A percentile compares a stretch with the other conserved stretches of the same genome.
Evolutionary conservation across 2,797 vertebrate genomes (phyloP).

Genomic region (Urosaurus nigricauda): DNA sequence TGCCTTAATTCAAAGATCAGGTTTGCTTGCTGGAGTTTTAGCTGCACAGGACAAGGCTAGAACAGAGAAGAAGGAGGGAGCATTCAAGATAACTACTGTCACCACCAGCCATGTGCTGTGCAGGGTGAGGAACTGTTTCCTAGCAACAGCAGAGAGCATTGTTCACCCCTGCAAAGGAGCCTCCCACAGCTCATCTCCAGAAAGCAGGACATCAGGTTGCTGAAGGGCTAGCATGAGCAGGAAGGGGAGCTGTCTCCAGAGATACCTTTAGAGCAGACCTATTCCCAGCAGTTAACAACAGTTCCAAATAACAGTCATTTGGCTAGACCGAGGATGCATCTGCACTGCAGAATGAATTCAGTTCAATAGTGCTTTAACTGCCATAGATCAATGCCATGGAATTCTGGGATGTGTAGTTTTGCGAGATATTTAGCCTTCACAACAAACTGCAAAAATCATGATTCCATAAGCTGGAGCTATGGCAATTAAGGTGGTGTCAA

Average conservation of each 20-base stretch:
- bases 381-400: no score
- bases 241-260: not conserved
- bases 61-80: constrained; percentile 49
- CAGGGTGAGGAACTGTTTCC: constrained; percentile 72
- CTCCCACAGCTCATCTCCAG: constrained; percentile 32
- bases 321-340: not conserved
- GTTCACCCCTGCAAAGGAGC: constrained; percentile 56
- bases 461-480: no score
- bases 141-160: constrained; percentile 74
- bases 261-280: not conserved
- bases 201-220: constrained; percentile 36
- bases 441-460: no score
- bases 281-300: not conserved
- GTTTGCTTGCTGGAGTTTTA: not conserved
- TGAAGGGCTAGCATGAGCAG: constrained; percentile 10
- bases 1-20: not conserved
- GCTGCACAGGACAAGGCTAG: not conserved
- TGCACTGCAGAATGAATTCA: no score
- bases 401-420: no score
- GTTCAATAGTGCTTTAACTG: no score
- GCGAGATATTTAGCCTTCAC: no score
- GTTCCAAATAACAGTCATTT: not conserved
- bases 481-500: no score
- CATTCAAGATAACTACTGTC: constrained; percentile 58
- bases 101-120: constrained; percentile 65